Evolutionary conservation across 1,140 invertebrate species (phyloP).

Genomic region (Drosophila grimshawi): DNA sequence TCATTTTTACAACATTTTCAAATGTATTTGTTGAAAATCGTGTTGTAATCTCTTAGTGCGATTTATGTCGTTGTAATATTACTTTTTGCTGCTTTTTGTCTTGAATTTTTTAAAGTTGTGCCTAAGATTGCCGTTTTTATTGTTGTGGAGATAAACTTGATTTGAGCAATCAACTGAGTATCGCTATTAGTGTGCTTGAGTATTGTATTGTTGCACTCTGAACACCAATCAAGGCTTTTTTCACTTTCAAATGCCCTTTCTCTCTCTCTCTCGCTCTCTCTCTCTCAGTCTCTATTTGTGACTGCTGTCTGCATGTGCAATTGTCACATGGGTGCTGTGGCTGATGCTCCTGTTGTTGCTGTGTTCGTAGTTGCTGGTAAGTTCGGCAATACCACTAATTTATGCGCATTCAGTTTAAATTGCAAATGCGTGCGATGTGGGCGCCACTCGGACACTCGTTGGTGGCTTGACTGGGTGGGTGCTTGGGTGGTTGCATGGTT

Average conservation of each 20-base stretch:
- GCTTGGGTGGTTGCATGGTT: constrained; percentile 1
- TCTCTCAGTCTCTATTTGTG: background rate
- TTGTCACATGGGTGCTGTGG: constrained; percentile 23
- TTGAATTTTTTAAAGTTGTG: too few relatives aligned
- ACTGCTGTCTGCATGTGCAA: constrained; percentile 7
- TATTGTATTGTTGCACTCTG: background rate
- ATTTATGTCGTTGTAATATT: too few relatives aligned
- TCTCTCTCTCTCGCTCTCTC: background rate
- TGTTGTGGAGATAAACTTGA: background rate
- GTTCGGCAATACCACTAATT: constrained; percentile 76
- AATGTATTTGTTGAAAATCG: too few relatives aligned
- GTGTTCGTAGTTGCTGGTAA: constrained; percentile 45
- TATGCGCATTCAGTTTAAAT: constrained; percentile 81
- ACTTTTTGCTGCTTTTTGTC: too few relatives aligned
- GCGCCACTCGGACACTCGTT: constrained; percentile 5
- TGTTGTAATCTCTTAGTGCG: too few relatives aligned
- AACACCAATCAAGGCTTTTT: background rate
- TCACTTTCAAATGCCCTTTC: background rate
- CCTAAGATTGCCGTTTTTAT: too few relatives aligned
- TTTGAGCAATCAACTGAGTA: background rate
- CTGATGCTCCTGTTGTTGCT: constrained; percentile 29
- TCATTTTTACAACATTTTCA: too few relatives aligned
- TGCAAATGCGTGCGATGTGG: constrained; percentile 73
- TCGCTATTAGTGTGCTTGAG: background rate
- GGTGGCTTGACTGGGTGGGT: background rate